Conservation (phyloP, 2,888 invertebrate species). For the Gymnoscelis rufifasciata region DNA sequence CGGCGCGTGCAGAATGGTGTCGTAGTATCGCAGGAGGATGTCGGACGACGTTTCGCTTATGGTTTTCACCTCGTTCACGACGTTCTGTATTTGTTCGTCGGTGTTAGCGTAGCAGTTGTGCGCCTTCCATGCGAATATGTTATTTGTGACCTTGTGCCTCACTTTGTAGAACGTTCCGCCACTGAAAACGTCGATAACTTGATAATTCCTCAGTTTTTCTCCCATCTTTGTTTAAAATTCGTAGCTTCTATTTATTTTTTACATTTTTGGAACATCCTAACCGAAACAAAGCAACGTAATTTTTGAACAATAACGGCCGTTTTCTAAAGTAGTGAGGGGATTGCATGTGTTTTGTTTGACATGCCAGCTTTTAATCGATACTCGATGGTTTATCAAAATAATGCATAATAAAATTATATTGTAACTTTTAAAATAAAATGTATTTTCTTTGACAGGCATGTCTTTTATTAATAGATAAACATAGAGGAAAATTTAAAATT, state of each 20-base stretch:
- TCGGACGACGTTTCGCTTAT: conserved; percentile 58
- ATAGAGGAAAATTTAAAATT: too few relatives aligned
- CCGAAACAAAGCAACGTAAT: conserved; percentile 62
- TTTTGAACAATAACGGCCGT: conserved; percentile 56
- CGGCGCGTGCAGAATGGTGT: conserved; percentile 68
- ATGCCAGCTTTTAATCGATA: background rate
- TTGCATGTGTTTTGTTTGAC: background rate
- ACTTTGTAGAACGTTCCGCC: conserved; percentile 75
- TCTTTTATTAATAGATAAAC: too few relatives aligned
- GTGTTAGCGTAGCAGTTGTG: conserved; percentile 65
- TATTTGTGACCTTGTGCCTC: conserved; percentile 73
- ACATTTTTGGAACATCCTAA: conserved; percentile 70
- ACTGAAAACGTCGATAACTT: conserved; percentile 72
- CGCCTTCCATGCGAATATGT: conserved; percentile 74
- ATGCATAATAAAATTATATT: too few relatives aligned
- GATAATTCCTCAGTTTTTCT: conserved; percentile 69
- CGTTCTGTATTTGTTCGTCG: conserved; percentile 64
- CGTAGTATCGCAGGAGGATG: conserved; percentile 62
- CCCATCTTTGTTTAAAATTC: conserved; percentile 45
- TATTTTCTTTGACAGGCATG: too few relatives aligned
- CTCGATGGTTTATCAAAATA: too few relatives aligned
- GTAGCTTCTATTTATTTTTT: conserved; percentile 33
- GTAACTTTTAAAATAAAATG: too few relatives aligned
- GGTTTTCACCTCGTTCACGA: conserved; percentile 64
- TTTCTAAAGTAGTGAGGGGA: conserved; percentile 49